phyloP scores from a whole-genome alignment of 2,113 vertebrate genomes.

The Cariama cristata region DNA sequence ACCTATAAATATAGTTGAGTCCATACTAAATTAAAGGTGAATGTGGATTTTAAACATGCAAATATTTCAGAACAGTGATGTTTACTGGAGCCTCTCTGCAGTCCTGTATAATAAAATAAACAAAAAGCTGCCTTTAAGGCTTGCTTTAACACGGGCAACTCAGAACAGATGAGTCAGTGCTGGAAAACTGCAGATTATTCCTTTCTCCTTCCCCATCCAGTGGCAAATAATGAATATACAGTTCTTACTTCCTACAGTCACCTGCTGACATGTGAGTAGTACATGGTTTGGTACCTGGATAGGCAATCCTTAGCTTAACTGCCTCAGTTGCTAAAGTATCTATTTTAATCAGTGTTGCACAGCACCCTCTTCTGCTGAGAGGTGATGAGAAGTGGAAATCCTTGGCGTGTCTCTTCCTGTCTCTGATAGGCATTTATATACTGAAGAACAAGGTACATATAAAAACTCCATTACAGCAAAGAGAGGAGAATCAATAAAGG shows the following conservation, averaged over 20 bases:
- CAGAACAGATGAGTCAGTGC: neutral
- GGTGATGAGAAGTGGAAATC: neutral
- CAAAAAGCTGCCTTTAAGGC: neutral
- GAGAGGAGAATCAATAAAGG: constrained; percentile 40
- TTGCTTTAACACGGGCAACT: neutral
- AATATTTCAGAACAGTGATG: neutral
- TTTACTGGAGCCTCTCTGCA: neutral
- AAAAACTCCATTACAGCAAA: constrained; percentile 61
- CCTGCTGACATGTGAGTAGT: neutral
- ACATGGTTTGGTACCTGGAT: neutral
- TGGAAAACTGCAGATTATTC: neutral
- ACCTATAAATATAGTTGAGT: neutral
- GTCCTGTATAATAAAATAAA: neutral
- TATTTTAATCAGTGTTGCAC: constrained; percentile 15
- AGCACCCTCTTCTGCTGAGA: constrained; percentile 60
- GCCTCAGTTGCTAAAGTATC: neutral
- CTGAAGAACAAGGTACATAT: constrained; percentile 29
- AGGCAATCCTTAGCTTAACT: neutral
- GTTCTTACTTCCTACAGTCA: neutral
- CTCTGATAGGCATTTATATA: constrained; percentile 40
- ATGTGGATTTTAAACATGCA: neutral
- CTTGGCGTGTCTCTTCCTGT: neutral
- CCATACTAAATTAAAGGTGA: neutral
- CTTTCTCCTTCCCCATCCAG: neutral
- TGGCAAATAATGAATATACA: neutral